Base-by-base conservation (phyloP, 2,888 invertebrate genomes). In the Troides aeacus region DNA sequence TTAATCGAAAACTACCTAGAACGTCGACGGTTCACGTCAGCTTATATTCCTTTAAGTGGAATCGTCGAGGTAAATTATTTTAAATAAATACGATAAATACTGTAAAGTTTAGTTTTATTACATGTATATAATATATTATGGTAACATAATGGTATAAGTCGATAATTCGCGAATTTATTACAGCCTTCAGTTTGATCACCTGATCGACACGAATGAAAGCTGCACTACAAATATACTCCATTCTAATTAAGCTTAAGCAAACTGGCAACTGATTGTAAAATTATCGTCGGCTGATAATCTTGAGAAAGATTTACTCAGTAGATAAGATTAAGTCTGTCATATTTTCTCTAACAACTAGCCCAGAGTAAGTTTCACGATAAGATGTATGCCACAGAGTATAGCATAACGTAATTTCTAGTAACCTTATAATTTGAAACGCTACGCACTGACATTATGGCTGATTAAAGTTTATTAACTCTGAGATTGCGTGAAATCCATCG, bases 121-220 rank as follows among this genome's bases (percentile, higher is more conserved):
- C 6, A 39, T 39, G 10, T 39, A 88, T 89, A 85, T 88, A 86
- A 88, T 89, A 85, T 88, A 86, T 89, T 83, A 70, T 77, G 80
- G 81, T 89, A 86, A 87, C 74, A 74, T 76, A 21, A 21, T 79
- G 72, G 73, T 75, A 75, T 77, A 74, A 80, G 81, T 81, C 76
- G 76, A 78, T 86, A 86, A 88, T 85, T 75, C 87, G 79, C 76
- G 83, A 84, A 89, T 82, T 86, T 89, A 89, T 86, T 82, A 79
- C n/a, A 24, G 18, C 46, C 36, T 60, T 60, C n/a, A 10, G 50
- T 50, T 60, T 30, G 30, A 60, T 66, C 59, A 60, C 66, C 30
- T 50, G 66, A 66, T 59, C 62, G 56, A 56, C 36, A 17, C 21
- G 30, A 21, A 59, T 62, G 56, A 62, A 18, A 62, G 17, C 57